These are phyloP conservation scores for Drosophila niveifrons DNA, from an alignment of 2,888 invertebrate species.

Conservation along the genomic window DNA sequence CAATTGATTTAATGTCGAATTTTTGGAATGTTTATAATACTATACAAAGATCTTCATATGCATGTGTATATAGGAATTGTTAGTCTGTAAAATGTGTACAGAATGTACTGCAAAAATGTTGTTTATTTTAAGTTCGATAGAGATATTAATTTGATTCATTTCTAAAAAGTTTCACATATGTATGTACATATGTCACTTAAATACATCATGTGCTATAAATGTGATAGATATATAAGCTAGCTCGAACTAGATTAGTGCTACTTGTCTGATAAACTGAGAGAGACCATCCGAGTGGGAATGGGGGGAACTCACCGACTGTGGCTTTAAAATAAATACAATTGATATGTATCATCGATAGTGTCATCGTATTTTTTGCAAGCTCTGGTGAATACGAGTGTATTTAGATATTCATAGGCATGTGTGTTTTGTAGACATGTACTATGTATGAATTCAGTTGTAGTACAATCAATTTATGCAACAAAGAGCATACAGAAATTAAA, in stretches of 20 bases:
- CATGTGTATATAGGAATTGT: neutral
- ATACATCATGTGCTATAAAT: neutral
- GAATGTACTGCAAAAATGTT: neutral
- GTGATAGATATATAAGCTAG: neutral
- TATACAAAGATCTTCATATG: neutral
- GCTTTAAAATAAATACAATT: conserved; percentile 18
- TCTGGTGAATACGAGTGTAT: conserved; percentile 17
- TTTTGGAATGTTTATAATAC: neutral
- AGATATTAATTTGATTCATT: neutral
- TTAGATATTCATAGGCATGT: conserved; percentile 13
- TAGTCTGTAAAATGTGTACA: neutral
- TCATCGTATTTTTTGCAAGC: conserved; percentile 21
- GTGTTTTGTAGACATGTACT: conserved; percentile 13
- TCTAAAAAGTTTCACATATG: neutral
- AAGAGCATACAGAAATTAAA: conserved; percentile 62
- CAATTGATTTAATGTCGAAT: neutral
- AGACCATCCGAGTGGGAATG: neutral
- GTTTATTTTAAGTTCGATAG: neutral
- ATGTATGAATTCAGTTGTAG: conserved; percentile 27
- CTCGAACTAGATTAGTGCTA: conserved; percentile 13
- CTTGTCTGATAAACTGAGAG: conserved; percentile 3
- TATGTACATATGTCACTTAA: neutral
- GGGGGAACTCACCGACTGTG: neutral
- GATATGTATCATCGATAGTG: conserved; percentile 31
- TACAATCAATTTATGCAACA: conserved; percentile 43